Percentiles rank a stretch among this genome's conserved stretches.
Conservation (phyloP, 1,140 invertebrate genomes). For the Drosophila kepulauana region DNA sequence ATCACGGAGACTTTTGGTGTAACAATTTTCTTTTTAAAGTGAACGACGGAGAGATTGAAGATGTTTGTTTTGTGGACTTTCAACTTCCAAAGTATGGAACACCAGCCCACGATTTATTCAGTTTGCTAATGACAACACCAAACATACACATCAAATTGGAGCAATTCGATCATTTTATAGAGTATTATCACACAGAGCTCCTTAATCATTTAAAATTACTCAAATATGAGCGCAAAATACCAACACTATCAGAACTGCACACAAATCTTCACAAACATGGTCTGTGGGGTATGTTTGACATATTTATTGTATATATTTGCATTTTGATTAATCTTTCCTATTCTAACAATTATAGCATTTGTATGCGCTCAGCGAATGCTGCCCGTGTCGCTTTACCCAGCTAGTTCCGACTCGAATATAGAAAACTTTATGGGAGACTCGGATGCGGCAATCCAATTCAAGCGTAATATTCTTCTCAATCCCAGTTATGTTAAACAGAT, state of each 20-base stretch:
- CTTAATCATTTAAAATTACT: slow-evolving; percentile 56
- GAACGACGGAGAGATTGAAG: slow-evolving; percentile 43
- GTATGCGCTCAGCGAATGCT: slow-evolving; percentile 68
- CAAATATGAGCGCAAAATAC: slow-evolving; percentile 57
- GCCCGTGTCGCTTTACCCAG: slow-evolving; percentile 61
- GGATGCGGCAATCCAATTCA: slow-evolving; percentile 63
- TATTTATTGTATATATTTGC: not conserved
- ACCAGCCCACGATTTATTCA: slow-evolving; percentile 80
- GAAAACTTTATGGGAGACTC: slow-evolving; percentile 66
- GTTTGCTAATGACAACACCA: slow-evolving; percentile 71
- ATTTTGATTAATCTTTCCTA: slow-evolving; percentile 6
- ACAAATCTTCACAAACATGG: slow-evolving; percentile 56
- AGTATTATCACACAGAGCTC: slow-evolving; percentile 72
- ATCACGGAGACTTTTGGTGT: slow-evolving; percentile 87
- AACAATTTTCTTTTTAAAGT: slow-evolving; percentile 85
- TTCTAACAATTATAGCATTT: slow-evolving; percentile 52
- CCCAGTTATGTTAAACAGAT: slow-evolving; percentile 69
- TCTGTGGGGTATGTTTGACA: slow-evolving; percentile 65
- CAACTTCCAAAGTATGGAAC: slow-evolving; percentile 80
- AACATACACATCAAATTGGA: slow-evolving; percentile 64
- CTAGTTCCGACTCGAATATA: slow-evolving; percentile 58
- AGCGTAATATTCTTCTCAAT: slow-evolving; percentile 63
- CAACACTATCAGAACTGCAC: slow-evolving; percentile 63
- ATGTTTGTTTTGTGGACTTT: slow-evolving; percentile 84
- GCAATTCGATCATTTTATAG: slow-evolving; percentile 74